Percentiles rank a stretch among this genome's conserved stretches.
These are phyloP conservation scores for Urocolius indicus DNA, from an alignment of 2,113 vertebrate genomes.

Conservation along the genomic window DNA sequence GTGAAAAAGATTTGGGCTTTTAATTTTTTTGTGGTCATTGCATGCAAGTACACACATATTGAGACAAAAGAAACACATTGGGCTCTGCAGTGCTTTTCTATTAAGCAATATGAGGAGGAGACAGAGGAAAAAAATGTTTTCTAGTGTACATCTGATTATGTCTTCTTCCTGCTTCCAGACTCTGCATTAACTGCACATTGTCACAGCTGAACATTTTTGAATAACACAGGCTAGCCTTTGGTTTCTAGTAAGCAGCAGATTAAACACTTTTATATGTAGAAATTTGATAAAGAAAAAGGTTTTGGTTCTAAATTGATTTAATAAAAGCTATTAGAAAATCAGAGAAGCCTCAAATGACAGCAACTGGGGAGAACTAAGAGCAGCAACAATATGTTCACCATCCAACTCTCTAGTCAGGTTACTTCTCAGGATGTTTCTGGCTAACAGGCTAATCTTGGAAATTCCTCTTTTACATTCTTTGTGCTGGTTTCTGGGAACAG, in stretches of 20 bases:
- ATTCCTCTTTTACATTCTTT: neutral
- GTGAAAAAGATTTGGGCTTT: neutral
- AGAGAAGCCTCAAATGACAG: neutral
- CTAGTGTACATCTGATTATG: rapidly evolving
- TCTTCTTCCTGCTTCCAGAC: neutral
- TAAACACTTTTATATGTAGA: neutral
- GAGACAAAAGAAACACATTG: neutral
- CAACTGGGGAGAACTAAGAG: neutral
- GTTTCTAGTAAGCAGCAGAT: neutral
- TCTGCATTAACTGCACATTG: neutral
- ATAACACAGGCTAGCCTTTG: neutral
- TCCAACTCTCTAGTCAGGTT: neutral
- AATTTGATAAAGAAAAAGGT: neutral
- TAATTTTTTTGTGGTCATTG: neutral
- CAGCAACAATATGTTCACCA: neutral
- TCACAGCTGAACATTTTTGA: neutral
- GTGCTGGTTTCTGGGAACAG: neutral
- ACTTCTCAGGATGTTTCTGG: neutral
- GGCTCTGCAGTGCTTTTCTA: neutral
- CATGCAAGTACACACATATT: neutral
- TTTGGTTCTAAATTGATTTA: neutral
- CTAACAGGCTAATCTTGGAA: neutral
- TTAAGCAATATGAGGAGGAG: neutral
- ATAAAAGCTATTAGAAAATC: neutral
- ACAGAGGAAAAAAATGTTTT: neutral